Evolutionary conservation across 1,140 invertebrate genomes (phyloP), one percentile per base, ranked within the genome.

Genomic region (Neuroterus valhalla): DNA sequence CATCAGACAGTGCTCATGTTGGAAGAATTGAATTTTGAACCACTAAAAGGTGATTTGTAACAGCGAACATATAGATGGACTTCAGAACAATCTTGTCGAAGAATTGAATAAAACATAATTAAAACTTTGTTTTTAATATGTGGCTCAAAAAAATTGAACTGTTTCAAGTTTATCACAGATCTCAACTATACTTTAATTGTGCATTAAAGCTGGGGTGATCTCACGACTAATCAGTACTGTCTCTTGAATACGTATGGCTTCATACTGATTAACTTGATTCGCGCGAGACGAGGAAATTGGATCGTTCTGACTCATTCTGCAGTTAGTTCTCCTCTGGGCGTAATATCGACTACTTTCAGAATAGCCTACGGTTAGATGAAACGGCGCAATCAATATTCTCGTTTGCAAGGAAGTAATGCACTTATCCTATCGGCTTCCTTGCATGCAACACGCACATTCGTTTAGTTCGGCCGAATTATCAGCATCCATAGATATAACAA

Each of bases 321-420:
- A 38, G 3, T 3, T 62, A 62, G 26, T 62, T 38, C 52, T 38
- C 52, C 52, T 31, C 14, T 62, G 72, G 79, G 72, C 74, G 75
- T 72, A 71, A 73, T 31, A 62, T 62, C 52, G 52, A 23, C 52
- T 62, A 62, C 26, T 62, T 62, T 62, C 52, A 69, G 62, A 50
- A 52, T 70, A 70, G 52, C n/a, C 68, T 62, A 52, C 50, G 26
- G 31, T 15, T 50, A 23, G 46, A 75, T 75, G 55, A 46, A 71
- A 26, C 50, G 19, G 42, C 21, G 31, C 55, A 66, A 48, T 71
- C 74, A 68, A 76, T 76, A 76, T 71, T 71, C 46, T 62, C 43
- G 31, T 31, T 71, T 44, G 68, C 69, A 68, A 70, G 21, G 31
- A 21, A 43, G 50, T 72, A 55, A 55, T 15, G 55, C 46, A 68